Conservation (phyloP, 2,797 vertebrate genomes). For the Echeneis naucrates region DNA sequence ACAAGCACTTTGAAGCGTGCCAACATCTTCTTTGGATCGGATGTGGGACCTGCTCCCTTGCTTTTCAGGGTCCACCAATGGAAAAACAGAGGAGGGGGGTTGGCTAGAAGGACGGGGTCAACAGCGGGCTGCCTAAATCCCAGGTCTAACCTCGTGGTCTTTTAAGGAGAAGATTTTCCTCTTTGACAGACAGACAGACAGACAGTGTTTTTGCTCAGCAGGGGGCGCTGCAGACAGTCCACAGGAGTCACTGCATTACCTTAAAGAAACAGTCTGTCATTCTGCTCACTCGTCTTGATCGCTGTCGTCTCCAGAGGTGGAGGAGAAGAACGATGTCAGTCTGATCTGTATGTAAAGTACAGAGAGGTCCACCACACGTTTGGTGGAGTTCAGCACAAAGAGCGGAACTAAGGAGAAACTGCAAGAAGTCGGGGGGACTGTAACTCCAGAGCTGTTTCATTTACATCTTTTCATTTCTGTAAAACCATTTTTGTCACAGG, state of each 20-base stretch:
- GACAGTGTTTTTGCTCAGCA: constrained; percentile 31
- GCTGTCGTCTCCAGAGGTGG: background rate
- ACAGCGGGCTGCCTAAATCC: constrained; percentile 9
- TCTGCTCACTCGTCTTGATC: constrained; percentile 27
- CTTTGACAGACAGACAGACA: background rate
- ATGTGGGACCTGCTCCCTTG: background rate
- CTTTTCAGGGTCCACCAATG: background rate
- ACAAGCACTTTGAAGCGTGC: constrained; percentile 14
- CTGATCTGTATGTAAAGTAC: background rate
- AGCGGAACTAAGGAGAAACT: background rate
- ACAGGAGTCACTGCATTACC: constrained; percentile 20
- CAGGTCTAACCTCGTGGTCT: too few species aligned
- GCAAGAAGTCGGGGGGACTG: too few species aligned
- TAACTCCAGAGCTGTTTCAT: constrained; percentile 45
- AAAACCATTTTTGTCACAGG: constrained; percentile 45
- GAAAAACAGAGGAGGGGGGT: too few species aligned
- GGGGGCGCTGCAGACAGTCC: constrained; percentile 49
- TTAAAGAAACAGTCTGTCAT: constrained; percentile 19
- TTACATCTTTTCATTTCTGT: constrained; percentile 39
- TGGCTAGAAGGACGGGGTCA: background rate
- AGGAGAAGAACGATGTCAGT: background rate
- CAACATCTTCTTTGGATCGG: constrained; percentile 7
- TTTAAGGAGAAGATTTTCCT: background rate
- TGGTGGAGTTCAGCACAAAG: constrained; percentile 33
- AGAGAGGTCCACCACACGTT: background rate